phyloP scores from a whole-genome alignment of 2,113 vertebrate genomes.

The Barbus barbus region DNA sequence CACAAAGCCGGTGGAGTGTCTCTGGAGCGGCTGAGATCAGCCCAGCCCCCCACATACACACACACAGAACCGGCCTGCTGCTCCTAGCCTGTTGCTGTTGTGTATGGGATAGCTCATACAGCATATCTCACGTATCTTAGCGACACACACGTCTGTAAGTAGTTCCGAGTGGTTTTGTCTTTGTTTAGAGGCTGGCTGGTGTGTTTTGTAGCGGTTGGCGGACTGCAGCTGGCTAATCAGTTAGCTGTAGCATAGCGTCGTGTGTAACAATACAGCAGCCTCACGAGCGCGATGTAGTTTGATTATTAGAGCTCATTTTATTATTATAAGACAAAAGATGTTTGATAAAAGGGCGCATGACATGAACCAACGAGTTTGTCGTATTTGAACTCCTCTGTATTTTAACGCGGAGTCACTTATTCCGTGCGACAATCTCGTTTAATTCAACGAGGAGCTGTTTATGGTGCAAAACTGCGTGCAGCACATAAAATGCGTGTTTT shows the following conservation, averaged over 20 bases:
- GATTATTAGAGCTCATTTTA: not conserved
- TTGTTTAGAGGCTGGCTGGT: not conserved
- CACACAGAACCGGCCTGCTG: slow-evolving; percentile 27
- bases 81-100: slow-evolving; percentile 52
- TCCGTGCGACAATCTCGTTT: slow-evolving; percentile 21
- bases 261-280: not conserved
- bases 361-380: not conserved
- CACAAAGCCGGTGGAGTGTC: slow-evolving; percentile 60
- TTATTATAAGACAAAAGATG: not conserved
- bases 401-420: not conserved
- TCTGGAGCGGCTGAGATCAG: slow-evolving; percentile 37
- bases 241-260: slow-evolving; percentile 29
- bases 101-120: not conserved
- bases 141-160: not conserved
- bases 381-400: not conserved
- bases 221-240: slow-evolving; percentile 17
- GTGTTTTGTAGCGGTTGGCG: not conserved
- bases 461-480: not conserved
- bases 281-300: not conserved
- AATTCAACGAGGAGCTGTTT: not conserved
- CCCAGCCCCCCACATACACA: slow-evolving; percentile 65
- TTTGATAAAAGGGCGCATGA: not conserved
- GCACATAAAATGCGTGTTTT: not conserved
- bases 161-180: slow-evolving; percentile 21
- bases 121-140: not conserved